Conservation (phyloP, 92 coral and sea anemone species). For the Epizoanthus rinbou region DNA sequence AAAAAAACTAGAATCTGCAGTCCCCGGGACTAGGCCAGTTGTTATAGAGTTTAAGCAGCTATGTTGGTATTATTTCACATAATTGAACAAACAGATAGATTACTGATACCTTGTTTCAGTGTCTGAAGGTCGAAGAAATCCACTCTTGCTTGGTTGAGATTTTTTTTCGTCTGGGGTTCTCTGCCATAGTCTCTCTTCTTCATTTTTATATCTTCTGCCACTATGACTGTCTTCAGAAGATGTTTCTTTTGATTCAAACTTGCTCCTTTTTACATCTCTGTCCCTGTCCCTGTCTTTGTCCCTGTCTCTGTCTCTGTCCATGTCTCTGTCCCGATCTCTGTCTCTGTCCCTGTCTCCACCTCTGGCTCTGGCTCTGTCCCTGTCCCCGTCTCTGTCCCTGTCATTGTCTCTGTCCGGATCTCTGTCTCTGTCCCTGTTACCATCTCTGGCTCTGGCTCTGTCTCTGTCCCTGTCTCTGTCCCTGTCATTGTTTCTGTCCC, state of each 20-base stretch:
- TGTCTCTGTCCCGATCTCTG: neutral
- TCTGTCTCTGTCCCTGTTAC: constrained; percentile 9
- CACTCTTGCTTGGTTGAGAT: constrained; percentile 1
- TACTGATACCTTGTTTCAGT: constrained; percentile 43
- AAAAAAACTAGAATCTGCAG: no score
- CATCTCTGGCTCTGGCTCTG: neutral
- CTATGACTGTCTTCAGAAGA: neutral
- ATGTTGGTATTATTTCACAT: neutral
- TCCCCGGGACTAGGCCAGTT: no score
- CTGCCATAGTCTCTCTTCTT: constrained; percentile 3
- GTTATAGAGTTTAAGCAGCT: no score
- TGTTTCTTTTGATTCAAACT: neutral
- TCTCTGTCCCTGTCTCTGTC: constrained; percentile 12
- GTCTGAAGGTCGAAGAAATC: constrained; percentile 57
- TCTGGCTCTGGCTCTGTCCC: neutral
- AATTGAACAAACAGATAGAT: neutral
- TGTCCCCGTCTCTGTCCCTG: neutral
- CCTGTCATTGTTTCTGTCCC: neutral
- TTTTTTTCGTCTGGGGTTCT: constrained; percentile 13
- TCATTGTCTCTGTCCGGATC: neutral
- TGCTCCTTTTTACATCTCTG: neutral
- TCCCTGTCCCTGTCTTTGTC: neutral
- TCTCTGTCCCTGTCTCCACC: neutral
- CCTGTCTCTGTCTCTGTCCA: neutral
- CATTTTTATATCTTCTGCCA: constrained; percentile 26